Evolutionary conservation across 2,113 vertebrate genomes (phyloP), one percentile per base, ranked within the genome.

Genomic region (Meriones unguiculatus): DNA sequence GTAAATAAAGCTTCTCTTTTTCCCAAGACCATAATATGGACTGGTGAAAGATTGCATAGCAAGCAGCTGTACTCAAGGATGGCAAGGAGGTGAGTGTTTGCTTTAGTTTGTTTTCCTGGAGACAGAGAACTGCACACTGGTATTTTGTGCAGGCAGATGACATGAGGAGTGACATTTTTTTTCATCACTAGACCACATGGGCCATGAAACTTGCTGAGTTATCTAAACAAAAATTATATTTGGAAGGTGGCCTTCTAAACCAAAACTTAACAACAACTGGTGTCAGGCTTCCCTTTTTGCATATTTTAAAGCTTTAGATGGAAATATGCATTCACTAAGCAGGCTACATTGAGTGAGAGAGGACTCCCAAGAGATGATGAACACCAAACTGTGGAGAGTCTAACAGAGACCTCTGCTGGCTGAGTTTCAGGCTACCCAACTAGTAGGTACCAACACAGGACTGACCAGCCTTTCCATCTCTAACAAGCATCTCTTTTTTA

Each of bases 321-420:
- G 46, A 96, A 96, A 87, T 50, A 76, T 12, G 75, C 82, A 87
- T 97, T 87, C 57, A 93, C 70, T 57, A 91, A 88, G 73, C 38
- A 86, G 77, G 24, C 41, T 87, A 32, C 75, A 80, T 35, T 72
- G 1, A 54, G 72, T 18, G 57, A 12, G 0, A 54, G 85, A 97
- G 59, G n/a, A 15, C 28, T 75, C 32, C 8, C 15, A 54, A 24
- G 7, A 41, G 70, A 64, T 2, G 18, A 38, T 76, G 64, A 35
- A 41, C 28, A 70, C 57, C 57, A 88, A 20, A 73, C 64, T 54
- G 81, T 38, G 59, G 30, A 50, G 97, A 62, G 67, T 97, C 81
- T 97, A 97, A 94, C 91, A 98, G 98, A 98, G 98, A 98, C 98
- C 97, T 97, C 98, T 98, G 84, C 98, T 98, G 98, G 97, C 75